Evolutionary conservation across 2,797 vertebrate genomes (phyloP).

Genomic region (Orestias chungarensis): DNA sequence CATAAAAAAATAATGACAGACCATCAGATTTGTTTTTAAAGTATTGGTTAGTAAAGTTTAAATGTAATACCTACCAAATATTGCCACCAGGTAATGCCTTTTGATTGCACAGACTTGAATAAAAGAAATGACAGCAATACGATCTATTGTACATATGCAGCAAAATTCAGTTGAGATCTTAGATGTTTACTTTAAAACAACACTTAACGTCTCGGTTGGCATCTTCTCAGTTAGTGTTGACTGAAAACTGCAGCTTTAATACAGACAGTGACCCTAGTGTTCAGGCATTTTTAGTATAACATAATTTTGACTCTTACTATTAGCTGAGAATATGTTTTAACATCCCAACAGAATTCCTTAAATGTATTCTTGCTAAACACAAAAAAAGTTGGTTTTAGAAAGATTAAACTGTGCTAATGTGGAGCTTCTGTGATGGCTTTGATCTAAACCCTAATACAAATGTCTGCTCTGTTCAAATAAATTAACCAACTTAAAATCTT

Average conservation of each 20-base stretch:
- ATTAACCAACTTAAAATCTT: neutral
- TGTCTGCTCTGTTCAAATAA: neutral
- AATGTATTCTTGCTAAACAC: neutral
- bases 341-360: neutral
- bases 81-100: too few species aligned
- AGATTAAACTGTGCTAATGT: neutral
- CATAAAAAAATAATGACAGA: neutral
- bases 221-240: neutral
- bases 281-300: too few species aligned
- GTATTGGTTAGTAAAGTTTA: too few species aligned
- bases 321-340: neutral
- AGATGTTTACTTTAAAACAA: neutral
- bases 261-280: neutral
- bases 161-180: neutral
- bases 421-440: neutral
- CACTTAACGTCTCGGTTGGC: neutral
- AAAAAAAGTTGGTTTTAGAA: neutral
- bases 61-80: too few species aligned
- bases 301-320: neutral
- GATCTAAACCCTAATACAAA: neutral
- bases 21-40: neutral
- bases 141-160: too few species aligned
- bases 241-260: neutral
- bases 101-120: too few species aligned
- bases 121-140: too few species aligned